phyloP scores from a whole-genome alignment of 1,140 invertebrate species.

The Zaprionus lachaisei region DNA sequence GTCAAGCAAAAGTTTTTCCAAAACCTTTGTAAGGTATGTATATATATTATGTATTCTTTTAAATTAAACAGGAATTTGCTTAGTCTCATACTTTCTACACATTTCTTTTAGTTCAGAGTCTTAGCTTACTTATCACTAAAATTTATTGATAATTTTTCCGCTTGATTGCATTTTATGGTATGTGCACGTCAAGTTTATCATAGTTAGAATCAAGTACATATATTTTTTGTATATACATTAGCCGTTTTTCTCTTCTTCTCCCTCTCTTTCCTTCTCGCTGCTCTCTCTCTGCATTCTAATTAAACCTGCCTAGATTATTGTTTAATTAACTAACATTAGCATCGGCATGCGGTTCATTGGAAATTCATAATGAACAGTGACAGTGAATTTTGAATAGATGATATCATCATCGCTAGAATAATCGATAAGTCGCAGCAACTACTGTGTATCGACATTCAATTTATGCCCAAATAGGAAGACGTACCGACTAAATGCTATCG shows the following conservation, averaged over 20 bases:
- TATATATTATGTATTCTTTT: no score
- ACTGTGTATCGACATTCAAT: neutral
- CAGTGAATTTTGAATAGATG: conserved; percentile 26
- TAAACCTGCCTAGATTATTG: conserved; percentile 6
- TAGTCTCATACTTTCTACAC: no score
- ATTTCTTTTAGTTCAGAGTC: no score
- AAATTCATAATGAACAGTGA: conserved; percentile 27
- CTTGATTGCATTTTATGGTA: conserved; percentile 4
- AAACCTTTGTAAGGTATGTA: no score
- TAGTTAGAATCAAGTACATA: neutral
- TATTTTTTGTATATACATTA: neutral
- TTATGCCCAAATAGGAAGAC: conserved; percentile 31
- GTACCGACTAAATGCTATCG: conserved; percentile 10
- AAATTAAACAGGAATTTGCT: no score
- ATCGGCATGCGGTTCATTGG: conserved; percentile 56
- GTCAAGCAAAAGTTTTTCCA: no score
- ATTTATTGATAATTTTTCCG: neutral
- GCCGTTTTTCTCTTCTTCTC: neutral
- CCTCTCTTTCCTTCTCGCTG: neutral
- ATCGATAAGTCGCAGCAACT: conserved; percentile 7
- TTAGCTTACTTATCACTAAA: neutral
- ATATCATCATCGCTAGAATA: conserved; percentile 34
- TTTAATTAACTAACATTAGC: conserved; percentile 47
- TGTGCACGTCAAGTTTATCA: neutral
- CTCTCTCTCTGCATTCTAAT: neutral